phyloP scores from a whole-genome alignment of 2,888 invertebrate genomes.

The Stenurella melanura region DNA sequence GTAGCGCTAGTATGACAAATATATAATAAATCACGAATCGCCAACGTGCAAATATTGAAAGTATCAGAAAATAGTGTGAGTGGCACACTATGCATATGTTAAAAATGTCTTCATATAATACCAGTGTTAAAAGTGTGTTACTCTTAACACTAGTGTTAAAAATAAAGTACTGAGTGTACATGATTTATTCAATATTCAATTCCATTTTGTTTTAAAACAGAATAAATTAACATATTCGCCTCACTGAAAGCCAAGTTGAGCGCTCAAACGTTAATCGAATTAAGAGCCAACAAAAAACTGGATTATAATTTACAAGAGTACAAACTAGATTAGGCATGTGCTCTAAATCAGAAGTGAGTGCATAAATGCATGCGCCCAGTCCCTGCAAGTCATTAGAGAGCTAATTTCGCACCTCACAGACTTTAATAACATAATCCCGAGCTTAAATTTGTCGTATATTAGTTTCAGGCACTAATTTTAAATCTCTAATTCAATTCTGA shows the following conservation, averaged over 20 bases:
- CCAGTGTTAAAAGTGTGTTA: no score
- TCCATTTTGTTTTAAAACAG: neutral
- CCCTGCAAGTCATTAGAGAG: slow-evolving; percentile 63
- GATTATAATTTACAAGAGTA: slow-evolving; percentile 19
- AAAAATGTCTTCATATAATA: no score
- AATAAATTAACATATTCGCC: neutral
- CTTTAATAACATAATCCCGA: slow-evolving; percentile 67
- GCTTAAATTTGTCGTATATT: slow-evolving; percentile 60
- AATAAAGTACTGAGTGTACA: no score
- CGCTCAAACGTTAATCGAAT: neutral
- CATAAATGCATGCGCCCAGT: slow-evolving; percentile 42
- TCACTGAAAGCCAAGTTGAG: neutral
- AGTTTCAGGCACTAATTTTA: slow-evolving; percentile 58
- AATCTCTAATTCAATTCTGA: slow-evolving; percentile 55
- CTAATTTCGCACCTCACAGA: slow-evolving; percentile 70
- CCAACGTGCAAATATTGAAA: no score
- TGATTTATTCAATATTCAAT: neutral
- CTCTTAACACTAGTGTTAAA: no score
- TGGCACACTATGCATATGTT: no score
- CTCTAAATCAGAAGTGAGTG: slow-evolving; percentile 42
- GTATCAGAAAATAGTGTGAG: no score
- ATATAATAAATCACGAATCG: no score
- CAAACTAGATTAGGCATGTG: slow-evolving; percentile 30
- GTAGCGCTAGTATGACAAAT: no score
- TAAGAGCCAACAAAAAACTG: slow-evolving; percentile 11